Conservation (phyloP, 2,888 invertebrate species). For the Drosophila niveifrons region DNA sequence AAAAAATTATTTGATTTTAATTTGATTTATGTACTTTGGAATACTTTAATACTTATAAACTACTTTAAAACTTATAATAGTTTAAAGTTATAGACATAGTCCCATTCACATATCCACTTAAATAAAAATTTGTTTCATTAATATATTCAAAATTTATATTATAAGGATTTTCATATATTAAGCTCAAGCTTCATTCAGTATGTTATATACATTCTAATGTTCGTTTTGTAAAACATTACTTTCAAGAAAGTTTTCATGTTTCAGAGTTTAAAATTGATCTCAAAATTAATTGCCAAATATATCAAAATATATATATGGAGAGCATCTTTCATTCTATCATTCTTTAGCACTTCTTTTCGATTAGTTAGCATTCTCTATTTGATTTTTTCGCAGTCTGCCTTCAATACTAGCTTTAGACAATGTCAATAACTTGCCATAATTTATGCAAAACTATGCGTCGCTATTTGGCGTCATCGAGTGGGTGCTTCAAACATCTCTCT, state of each 20-base stretch:
- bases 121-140: too few species aligned
- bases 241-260: too few species aligned
- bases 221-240: too few species aligned
- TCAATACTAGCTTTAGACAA: constrained; percentile 33
- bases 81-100: too few species aligned
- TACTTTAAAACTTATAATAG: too few species aligned
- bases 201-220: too few species aligned
- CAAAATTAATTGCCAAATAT: too few species aligned
- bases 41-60: too few species aligned
- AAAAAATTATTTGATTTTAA: neutral
- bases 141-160: neutral
- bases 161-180: neutral
- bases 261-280: too few species aligned
- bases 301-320: neutral
- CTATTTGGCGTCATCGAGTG: constrained; percentile 68
- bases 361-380: neutral
- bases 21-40: too few species aligned
- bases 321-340: constrained; percentile 1
- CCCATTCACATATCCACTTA: too few species aligned
- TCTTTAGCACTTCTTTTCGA: neutral
- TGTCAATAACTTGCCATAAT: constrained; percentile 63
- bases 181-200: neutral
- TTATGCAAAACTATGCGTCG: constrained; percentile 68
- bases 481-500: constrained; percentile 39
- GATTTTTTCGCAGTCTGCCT: neutral